These are phyloP conservation scores for Parambassis ranga DNA, from an alignment of 2,797 vertebrate genomes.

Conservation along the genomic window DNA sequence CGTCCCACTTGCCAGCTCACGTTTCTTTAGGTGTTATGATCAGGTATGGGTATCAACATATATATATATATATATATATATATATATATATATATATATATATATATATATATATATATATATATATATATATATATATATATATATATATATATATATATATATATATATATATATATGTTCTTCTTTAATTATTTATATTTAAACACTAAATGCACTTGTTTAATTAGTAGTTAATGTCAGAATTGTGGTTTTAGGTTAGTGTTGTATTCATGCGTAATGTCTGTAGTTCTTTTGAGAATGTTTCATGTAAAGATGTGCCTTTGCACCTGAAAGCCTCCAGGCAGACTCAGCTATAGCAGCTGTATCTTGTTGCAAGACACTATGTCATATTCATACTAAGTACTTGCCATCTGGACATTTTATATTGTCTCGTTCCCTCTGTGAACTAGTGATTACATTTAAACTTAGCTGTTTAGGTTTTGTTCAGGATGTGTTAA, in stretches of 20 bases:
- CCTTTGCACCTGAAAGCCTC: slow-evolving; percentile 56
- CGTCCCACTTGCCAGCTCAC: slow-evolving; percentile 40
- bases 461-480: background rate
- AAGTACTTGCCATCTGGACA: slow-evolving; percentile 6
- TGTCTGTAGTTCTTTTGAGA: slow-evolving; percentile 4
- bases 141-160: slow-evolving; percentile 10
- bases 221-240: background rate
- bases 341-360: slow-evolving; percentile 19
- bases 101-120: slow-evolving; percentile 10
- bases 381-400: background rate
- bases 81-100: slow-evolving; percentile 10
- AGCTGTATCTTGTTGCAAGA: slow-evolving; percentile 27
- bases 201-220: background rate
- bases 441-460: background rate
- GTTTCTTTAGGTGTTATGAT: too few species aligned
- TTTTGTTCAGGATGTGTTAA: slow-evolving; percentile 20
- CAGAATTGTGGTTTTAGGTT: slow-evolving; percentile 1
- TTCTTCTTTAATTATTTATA: background rate
- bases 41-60: slow-evolving; percentile 19
- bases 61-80: slow-evolving; percentile 6
- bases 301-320: slow-evolving; percentile 21
- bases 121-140: slow-evolving; percentile 10
- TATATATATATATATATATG: slow-evolving; percentile 11
- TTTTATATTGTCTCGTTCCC: background rate
- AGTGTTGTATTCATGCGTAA: background rate